phyloP scores from a whole-genome alignment of 2,797 vertebrate genomes.

The Thalassophryne amazonica region DNA sequence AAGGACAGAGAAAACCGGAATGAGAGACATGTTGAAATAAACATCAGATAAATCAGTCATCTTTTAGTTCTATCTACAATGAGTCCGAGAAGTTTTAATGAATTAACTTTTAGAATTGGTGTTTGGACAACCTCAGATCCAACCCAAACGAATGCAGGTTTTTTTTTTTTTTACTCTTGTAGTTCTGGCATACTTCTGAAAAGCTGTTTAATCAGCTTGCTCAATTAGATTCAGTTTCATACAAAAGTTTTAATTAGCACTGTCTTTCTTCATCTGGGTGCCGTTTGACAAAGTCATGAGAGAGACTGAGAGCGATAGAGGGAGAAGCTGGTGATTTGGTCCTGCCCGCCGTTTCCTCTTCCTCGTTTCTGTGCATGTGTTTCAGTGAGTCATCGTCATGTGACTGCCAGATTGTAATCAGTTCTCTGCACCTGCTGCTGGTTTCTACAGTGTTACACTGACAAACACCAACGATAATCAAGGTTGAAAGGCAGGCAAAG shows the following conservation, averaged over 20 bases:
- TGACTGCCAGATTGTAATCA: constrained; percentile 66
- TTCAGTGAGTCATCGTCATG: constrained; percentile 61
- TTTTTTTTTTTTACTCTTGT: constrained; percentile 28
- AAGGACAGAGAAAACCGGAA: constrained; percentile 22
- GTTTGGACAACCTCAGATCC: constrained; percentile 59
- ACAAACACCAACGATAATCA: constrained; percentile 59
- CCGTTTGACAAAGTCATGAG: constrained; percentile 61
- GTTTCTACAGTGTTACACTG: constrained; percentile 33
- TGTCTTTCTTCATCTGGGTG: constrained; percentile 53
- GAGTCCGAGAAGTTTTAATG: constrained; percentile 64
- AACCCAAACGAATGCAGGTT: constrained; percentile 22
- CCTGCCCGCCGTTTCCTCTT: constrained; percentile 52
- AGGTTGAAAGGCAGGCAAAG: constrained; percentile 42
- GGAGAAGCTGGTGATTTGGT: constrained; percentile 32
- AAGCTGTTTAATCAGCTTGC: constrained; percentile 51
- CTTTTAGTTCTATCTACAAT: constrained; percentile 49
- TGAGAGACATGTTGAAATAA: constrained; percentile 32
- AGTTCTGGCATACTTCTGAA: constrained; percentile 46
- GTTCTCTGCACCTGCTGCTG: constrained; percentile 56
- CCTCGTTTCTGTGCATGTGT: constrained; percentile 24
- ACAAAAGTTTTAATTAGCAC: constrained; percentile 71
- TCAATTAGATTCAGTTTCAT: constrained; percentile 54
- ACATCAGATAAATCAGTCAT: constrained; percentile 63
- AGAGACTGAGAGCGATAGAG: constrained; percentile 48
- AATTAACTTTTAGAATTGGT: constrained; percentile 70